A percentile compares a stretch with the other conserved stretches of the same genome.
phyloP scores from a whole-genome alignment of 2,113 vertebrate genomes.

The Boulengerochromis microlepis region DNA sequence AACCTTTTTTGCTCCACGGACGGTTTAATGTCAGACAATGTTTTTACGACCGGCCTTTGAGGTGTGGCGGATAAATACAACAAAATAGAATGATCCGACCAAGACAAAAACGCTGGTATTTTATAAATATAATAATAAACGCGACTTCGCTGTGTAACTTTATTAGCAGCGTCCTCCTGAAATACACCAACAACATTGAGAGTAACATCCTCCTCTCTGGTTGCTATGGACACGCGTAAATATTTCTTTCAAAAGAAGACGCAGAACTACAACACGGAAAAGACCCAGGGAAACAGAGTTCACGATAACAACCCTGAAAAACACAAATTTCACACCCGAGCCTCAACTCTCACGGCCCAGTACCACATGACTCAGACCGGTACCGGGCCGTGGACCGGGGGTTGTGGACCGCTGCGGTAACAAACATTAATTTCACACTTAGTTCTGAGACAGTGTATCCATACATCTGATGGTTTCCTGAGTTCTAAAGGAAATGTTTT shows the following conservation, averaged over 20 bases:
- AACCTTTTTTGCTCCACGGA: not conserved
- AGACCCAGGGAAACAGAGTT: fast-evolving
- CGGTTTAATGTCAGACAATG: not conserved
- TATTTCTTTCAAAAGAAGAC: not conserved
- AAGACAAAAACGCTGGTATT: not conserved
- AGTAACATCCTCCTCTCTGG: not conserved
- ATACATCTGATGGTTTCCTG: not conserved
- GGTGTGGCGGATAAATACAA: not conserved
- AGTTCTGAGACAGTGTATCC: not conserved
- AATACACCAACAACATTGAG: not conserved
- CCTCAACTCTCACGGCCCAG: not conserved
- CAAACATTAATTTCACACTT: not conserved
- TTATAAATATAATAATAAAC: not conserved
- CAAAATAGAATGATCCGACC: not conserved
- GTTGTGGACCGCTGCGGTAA: not conserved
- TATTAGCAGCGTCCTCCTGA: not conserved
- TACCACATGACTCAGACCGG: not conserved
- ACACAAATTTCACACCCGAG: not conserved
- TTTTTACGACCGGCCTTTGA: not conserved
- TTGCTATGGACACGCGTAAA: not conserved
- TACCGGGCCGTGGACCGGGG: not conserved
- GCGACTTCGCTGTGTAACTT: not conserved
- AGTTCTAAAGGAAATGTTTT: not conserved
- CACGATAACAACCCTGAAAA: not conserved
- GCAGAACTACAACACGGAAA: not conserved